Conservation (phyloP, 1,140 invertebrate species). For the Atta colombica region DNA sequence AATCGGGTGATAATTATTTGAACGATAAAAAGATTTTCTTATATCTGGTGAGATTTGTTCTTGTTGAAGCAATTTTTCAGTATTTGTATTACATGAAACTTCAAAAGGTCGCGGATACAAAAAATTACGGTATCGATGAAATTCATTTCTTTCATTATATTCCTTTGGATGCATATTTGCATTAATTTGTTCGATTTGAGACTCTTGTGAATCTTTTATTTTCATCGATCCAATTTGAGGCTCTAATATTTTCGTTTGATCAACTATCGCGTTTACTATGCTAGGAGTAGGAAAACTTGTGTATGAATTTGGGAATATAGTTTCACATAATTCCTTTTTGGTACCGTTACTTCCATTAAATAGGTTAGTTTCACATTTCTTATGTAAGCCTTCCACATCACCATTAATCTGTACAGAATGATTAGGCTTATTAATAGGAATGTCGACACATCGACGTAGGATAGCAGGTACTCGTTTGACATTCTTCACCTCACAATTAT, state of each 20-base stretch:
- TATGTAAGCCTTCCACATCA: neutral
- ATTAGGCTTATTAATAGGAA: neutral
- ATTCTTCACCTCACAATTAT: neutral
- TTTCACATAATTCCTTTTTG: neutral
- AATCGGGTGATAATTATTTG: neutral
- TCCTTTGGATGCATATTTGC: neutral
- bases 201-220: neutral
- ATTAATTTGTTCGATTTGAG: neutral
- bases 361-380: neutral
- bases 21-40: neutral
- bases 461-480: constrained; percentile 28
- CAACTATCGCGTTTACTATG: neutral
- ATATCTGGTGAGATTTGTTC: neutral
- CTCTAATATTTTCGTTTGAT: neutral
- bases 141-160: neutral
- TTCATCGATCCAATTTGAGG: neutral
- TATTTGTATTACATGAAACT: neutral
- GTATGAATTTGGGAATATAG: neutral
- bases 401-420: neutral
- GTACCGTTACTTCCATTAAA: neutral
- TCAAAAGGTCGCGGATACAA: neutral
- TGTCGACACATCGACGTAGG: neutral
- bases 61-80: neutral
- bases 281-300: constrained; percentile 13
- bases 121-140: neutral